A percentile compares a stretch with the other conserved stretches of the same genome.
Evolutionary conservation across 2,797 vertebrate species (phyloP).

Genomic region (Ctenopoma kingsleyae): DNA sequence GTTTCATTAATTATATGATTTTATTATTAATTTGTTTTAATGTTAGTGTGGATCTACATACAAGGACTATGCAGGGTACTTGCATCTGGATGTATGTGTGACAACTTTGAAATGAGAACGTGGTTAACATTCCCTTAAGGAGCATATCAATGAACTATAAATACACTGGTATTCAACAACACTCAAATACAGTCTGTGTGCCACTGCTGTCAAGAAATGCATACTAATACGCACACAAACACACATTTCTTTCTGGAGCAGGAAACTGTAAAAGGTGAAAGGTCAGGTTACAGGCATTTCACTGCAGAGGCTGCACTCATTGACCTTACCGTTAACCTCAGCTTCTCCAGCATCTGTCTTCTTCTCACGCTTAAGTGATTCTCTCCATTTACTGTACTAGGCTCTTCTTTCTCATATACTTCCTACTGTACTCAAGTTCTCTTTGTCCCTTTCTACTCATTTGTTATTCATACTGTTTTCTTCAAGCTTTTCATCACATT

Average conservation of each 20-base stretch:
- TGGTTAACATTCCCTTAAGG: not conserved
- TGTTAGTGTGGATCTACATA: no score
- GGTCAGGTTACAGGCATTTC: slow-evolving; percentile 20
- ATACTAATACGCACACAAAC: no score
- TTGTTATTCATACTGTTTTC: slow-evolving; percentile 30
- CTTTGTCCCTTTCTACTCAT: slow-evolving; percentile 38
- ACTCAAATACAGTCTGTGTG: not conserved
- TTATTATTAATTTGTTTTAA: no score
- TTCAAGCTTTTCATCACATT: slow-evolving; percentile 24
- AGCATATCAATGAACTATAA: not conserved
- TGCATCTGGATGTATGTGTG: no score
- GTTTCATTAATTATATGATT: no score
- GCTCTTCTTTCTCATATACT: slow-evolving; percentile 16
- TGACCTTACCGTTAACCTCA: slow-evolving; percentile 16
- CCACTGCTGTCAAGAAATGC: not conserved
- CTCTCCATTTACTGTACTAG: not conserved
- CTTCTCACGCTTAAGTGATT: not conserved
- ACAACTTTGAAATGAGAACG: no score
- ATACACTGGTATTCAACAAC: not conserved
- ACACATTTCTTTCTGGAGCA: not conserved
- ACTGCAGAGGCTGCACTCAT: slow-evolving; percentile 3
- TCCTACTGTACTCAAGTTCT: slow-evolving; percentile 21
- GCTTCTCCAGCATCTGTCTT: slow-evolving; percentile 5
- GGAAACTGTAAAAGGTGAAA: slow-evolving; percentile 14
- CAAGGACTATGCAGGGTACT: no score